A percentile compares a stretch with the other conserved stretches of the same genome.
Evolutionary conservation across 2,888 invertebrate species (phyloP).

Genomic region (Sphecodes monilicornis): DNA sequence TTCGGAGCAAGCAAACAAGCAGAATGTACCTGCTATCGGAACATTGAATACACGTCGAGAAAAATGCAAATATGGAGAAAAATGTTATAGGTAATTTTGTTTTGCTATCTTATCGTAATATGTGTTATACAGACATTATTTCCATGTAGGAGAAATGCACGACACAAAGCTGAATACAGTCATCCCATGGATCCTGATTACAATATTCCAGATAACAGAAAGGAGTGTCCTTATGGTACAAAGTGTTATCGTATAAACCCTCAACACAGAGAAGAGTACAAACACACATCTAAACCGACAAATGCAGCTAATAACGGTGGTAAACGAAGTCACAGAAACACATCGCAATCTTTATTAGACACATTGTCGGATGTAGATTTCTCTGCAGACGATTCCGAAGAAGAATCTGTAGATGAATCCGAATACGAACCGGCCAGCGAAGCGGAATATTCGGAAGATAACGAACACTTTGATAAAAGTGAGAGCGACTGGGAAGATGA

Average conservation of each 20-base stretch:
- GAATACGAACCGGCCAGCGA: slow-evolving; percentile 76
- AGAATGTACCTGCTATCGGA: neutral
- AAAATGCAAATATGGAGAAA: slow-evolving; percentile 88
- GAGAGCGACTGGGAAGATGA: slow-evolving; percentile 47
- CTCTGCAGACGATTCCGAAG: slow-evolving; percentile 68
- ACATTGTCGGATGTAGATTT: slow-evolving; percentile 15
- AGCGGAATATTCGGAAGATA: slow-evolving; percentile 67
- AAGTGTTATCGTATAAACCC: slow-evolving; percentile 86
- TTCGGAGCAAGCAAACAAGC: neutral
- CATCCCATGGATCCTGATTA: slow-evolving; percentile 89
- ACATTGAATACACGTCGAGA: slow-evolving; percentile 74
- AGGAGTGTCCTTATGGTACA: slow-evolving; percentile 87
- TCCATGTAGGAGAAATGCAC: slow-evolving; percentile 86
- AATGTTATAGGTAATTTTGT: slow-evolving; percentile 87
- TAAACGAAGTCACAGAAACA: slow-evolving; percentile 33
- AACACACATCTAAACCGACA: slow-evolving; percentile 74
- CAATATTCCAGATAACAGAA: slow-evolving; percentile 83
- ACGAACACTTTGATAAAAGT: slow-evolving; percentile 39
- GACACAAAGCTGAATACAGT: slow-evolving; percentile 87
- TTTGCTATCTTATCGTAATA: neutral
- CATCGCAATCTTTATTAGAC: neutral
- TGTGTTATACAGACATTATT: slow-evolving; percentile 6
- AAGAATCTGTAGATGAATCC: slow-evolving; percentile 77
- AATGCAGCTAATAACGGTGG: neutral
- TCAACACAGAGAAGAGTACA: slow-evolving; percentile 86